Evolutionary conservation across 2,797 vertebrate genomes (phyloP).

Genomic region (Pantherophis alleghaniensis): DNA sequence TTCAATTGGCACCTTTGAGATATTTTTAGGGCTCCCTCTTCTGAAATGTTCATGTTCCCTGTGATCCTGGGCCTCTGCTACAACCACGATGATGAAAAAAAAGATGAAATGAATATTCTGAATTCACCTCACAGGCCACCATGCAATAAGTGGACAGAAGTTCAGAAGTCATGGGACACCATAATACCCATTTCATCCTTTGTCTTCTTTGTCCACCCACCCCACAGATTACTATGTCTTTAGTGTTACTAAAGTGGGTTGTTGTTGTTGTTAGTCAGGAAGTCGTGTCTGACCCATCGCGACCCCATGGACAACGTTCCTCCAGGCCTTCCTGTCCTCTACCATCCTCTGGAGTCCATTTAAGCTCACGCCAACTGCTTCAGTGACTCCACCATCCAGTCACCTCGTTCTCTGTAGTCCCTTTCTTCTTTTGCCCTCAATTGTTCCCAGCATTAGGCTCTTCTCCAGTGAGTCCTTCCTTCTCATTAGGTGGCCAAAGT

Average conservation of each 20-base stretch:
- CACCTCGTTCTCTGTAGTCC: too few relatives aligned
- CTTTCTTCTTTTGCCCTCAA: too few relatives aligned
- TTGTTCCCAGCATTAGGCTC: too few relatives aligned
- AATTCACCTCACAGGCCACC: background rate
- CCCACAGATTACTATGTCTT: background rate
- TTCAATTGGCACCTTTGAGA: background rate
- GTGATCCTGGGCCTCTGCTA: background rate
- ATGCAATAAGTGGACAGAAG: background rate
- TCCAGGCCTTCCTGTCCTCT: too few relatives aligned
- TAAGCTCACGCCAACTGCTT: too few relatives aligned
- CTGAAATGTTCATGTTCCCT: background rate
- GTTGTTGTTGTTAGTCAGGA: too few relatives aligned
- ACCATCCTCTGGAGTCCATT: too few relatives aligned
- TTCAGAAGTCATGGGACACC: background rate
- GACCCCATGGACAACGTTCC: too few relatives aligned
- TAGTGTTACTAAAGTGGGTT: too few relatives aligned
- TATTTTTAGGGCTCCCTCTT: background rate
- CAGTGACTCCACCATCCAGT: too few relatives aligned
- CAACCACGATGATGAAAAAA: background rate
- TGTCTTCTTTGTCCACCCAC: background rate
- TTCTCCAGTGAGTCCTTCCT: too few relatives aligned
- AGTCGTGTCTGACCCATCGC: rapidly evolving
- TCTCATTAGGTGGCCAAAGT: too few relatives aligned
- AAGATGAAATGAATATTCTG: background rate
- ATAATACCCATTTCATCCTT: background rate